Percentiles rank a stretch among this genome's conserved stretches.
These are phyloP conservation scores for Helleia helle DNA, from an alignment of 2,888 invertebrate genomes.

Conservation along the genomic window DNA sequence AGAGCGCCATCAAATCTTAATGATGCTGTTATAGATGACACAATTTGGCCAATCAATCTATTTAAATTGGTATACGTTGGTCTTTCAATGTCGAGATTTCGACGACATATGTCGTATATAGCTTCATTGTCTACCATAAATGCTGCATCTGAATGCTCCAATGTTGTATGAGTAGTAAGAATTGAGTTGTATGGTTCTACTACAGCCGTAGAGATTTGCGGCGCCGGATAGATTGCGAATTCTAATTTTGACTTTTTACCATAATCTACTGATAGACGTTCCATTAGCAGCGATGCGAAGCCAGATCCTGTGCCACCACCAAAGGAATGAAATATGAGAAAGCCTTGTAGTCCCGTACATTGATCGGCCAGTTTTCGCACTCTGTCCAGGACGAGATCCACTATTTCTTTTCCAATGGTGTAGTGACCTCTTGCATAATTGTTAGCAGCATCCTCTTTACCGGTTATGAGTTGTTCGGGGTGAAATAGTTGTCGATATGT, in stretches of 20 bases:
- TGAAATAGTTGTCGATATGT: conserved; percentile 97
- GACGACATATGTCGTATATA: conserved; percentile 91
- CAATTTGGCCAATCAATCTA: conserved; percentile 95
- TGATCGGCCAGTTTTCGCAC: conserved; percentile 90
- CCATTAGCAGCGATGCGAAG: conserved; percentile 95
- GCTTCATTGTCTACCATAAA: conserved; percentile 96
- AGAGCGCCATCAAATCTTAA: conserved; percentile 92
- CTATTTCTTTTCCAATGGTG: conserved; percentile 95
- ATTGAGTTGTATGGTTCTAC: conserved; percentile 98
- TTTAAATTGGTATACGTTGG: conserved; percentile 98
- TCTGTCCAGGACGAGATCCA: conserved; percentile 89
- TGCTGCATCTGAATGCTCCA: conserved; percentile 95
- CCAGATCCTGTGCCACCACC: conserved; percentile 95
- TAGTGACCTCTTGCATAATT: conserved; percentile 98
- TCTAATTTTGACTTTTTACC: conserved; percentile 96
- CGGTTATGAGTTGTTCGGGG: conserved; percentile 95
- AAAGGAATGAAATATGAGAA: conserved; percentile 95
- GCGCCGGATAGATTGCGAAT: conserved; percentile 97
- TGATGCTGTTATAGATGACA: conserved; percentile 93
- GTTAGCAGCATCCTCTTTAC: conserved; percentile 97
- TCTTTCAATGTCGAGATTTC: conserved; percentile 94
- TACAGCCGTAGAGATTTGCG: conserved; percentile 89
- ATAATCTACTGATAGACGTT: conserved; percentile 94
- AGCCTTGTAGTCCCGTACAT: conserved; percentile 93
- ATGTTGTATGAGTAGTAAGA: conserved; percentile 93